Conservation (phyloP, 1,140 invertebrate genomes). For the Theocolax elegans region DNA sequence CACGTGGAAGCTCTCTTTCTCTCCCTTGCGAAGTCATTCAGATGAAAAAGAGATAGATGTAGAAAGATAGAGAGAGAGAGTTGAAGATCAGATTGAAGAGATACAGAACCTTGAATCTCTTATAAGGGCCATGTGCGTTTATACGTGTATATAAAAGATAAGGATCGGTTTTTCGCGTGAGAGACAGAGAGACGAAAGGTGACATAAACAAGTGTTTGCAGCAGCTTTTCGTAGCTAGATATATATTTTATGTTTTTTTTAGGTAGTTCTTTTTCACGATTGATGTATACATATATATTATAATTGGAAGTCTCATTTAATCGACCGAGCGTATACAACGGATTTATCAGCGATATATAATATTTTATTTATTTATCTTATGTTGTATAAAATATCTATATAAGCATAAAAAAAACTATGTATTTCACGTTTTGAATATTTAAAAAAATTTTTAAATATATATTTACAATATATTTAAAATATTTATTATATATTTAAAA, state of each 20-base stretch:
- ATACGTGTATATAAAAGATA: constrained; percentile 8
- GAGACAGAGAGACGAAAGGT: constrained; percentile 4
- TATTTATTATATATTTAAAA: no score
- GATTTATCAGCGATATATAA: no score
- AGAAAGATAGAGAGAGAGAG: no score
- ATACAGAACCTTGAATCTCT: no score
- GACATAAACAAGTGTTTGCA: constrained; percentile 31
- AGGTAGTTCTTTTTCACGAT: background rate
- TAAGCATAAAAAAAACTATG: no score
- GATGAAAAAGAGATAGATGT: no score
- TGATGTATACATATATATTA: constrained; percentile 4
- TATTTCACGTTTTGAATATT: no score
- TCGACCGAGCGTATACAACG: background rate
- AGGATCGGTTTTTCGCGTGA: constrained; percentile 22
- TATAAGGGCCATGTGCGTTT: background rate
- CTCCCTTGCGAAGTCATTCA: constrained; percentile 1
- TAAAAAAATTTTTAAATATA: no score
- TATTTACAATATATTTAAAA: no score
- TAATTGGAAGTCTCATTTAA: constrained; percentile 14
- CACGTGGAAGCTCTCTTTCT: constrained; percentile 8
- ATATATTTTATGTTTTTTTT: background rate
- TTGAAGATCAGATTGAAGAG: background rate
- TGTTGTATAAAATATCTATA: no score
- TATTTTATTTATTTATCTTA: no score
- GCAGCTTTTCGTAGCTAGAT: constrained; percentile 3